Percentiles rank a stretch among this genome's conserved stretches.
Evolutionary conservation across 2,797 vertebrate genomes (phyloP).

Genomic region (Pseudochaenichthys georgianus): DNA sequence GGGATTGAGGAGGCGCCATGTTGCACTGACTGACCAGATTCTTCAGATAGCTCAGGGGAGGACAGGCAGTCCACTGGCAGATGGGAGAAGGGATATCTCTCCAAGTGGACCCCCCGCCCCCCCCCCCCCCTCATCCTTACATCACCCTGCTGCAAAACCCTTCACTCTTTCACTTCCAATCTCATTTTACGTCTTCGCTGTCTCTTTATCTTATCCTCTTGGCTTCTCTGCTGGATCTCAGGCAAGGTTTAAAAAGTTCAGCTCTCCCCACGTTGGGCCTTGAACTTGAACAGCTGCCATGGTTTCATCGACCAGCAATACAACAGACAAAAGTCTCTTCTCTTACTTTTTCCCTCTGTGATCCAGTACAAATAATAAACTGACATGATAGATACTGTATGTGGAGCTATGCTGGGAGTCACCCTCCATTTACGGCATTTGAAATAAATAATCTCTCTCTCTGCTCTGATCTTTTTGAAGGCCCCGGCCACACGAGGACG

Average conservation of each 20-base stretch:
- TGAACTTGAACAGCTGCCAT: slow-evolving; percentile 67
- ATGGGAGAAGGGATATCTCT: slow-evolving; percentile 72
- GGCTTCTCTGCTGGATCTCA: slow-evolving; percentile 38
- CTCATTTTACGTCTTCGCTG: slow-evolving; percentile 30
- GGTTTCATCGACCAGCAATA: slow-evolving; percentile 43
- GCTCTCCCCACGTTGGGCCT: slow-evolving; percentile 43
- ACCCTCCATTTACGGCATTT: slow-evolving; percentile 66
- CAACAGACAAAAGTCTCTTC: slow-evolving; percentile 50
- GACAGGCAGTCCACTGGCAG: slow-evolving; percentile 74
- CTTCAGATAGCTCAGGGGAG: slow-evolving; percentile 84
- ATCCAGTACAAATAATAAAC: slow-evolving; percentile 71
- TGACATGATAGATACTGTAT: slow-evolving; percentile 59
- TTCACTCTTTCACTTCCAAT: slow-evolving; percentile 44
- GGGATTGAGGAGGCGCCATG: slow-evolving; percentile 79
- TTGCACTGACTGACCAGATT: slow-evolving; percentile 83
- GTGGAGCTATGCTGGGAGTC: slow-evolving; percentile 49
- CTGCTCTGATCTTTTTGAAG: slow-evolving; percentile 49
- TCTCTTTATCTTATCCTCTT: slow-evolving; percentile 53
- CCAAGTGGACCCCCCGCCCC: slow-evolving; percentile 38
- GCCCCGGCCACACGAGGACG: no score
- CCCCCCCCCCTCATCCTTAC: slow-evolving; percentile 24
- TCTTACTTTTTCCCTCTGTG: slow-evolving; percentile 43
- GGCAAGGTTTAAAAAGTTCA: slow-evolving; percentile 50
- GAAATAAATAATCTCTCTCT: slow-evolving; percentile 61
- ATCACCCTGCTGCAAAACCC: slow-evolving; percentile 59